Evolutionary conservation across 2,888 invertebrate species (phyloP).

Genomic region (Melolontha melolontha): DNA sequence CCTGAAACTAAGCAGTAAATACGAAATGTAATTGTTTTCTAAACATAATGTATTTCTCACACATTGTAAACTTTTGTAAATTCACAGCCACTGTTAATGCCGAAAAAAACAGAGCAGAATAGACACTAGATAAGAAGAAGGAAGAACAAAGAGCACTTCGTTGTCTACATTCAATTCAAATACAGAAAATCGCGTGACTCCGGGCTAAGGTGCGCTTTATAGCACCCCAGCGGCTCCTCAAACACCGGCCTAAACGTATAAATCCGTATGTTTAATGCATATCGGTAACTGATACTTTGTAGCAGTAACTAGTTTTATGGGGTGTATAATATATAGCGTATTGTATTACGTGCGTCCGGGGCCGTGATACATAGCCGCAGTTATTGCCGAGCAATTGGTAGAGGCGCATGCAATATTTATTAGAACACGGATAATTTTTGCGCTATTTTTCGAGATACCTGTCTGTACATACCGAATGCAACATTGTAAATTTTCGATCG

Average conservation of each 20-base stretch:
- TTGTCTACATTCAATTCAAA: conserved; percentile 58
- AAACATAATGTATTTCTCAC: no score
- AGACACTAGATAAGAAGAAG: conserved; percentile 10
- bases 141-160: conserved; percentile 11
- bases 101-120: neutral
- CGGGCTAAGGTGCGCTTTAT: conserved; percentile 58
- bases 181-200: conserved; percentile 58
- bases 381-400: conserved; percentile 61
- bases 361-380: conserved; percentile 62
- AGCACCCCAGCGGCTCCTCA: conserved; percentile 60
- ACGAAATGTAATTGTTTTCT: no score
- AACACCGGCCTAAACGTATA: conserved; percentile 55
- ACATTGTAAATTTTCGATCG: conserved; percentile 29
- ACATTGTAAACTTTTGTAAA: no score
- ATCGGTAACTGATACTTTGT: conserved; percentile 54
- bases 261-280: conserved; percentile 52
- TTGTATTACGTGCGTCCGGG: conserved; percentile 62
- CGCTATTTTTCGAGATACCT: conserved; percentile 30
- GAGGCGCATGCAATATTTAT: conserved; percentile 59
- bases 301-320: conserved; percentile 62
- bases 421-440: conserved; percentile 51
- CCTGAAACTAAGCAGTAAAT: no score
- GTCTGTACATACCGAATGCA: conserved; percentile 20
- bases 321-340: conserved; percentile 63
- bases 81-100: neutral